Percentiles rank a stretch among this genome's conserved stretches.
Evolutionary conservation across 2,888 invertebrate genomes (phyloP).

Genomic region (Hydropsyche betteni): DNA sequence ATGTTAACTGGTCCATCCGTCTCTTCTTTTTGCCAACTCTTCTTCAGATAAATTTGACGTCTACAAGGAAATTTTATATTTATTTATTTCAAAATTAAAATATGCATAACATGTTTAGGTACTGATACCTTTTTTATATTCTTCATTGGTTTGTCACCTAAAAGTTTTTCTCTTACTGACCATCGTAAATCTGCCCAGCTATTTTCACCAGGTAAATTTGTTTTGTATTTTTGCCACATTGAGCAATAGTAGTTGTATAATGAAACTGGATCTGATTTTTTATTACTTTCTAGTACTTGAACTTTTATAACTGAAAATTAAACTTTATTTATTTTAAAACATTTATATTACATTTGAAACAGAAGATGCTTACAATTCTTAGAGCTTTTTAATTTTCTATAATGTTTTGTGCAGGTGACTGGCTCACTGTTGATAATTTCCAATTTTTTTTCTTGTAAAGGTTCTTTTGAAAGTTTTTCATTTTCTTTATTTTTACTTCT

Average conservation of each 20-base stretch:
- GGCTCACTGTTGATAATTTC: not conserved
- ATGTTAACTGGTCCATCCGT: constrained; percentile 45
- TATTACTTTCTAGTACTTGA: constrained; percentile 60
- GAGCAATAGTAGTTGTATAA: constrained; percentile 80
- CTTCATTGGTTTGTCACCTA: constrained; percentile 58
- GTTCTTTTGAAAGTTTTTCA: not conserved
- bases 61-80: constrained; percentile 32
- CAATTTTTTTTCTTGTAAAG: not conserved
- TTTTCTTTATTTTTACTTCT: constrained; percentile 3
- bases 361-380: constrained; percentile 39
- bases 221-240: constrained; percentile 76
- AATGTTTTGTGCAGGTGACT: constrained; percentile 48
- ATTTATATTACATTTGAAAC: not conserved
- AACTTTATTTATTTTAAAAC: not conserved
- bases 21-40: constrained; percentile 44
- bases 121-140: constrained; percentile 39
- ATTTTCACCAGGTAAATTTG: constrained; percentile 77
- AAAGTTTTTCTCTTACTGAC: constrained; percentile 75
- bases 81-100: constrained; percentile 37
- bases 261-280: constrained; percentile 76
- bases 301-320: constrained; percentile 68
- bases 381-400: constrained; percentile 59
- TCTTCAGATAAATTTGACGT: constrained; percentile 34
- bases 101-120: constrained; percentile 43
- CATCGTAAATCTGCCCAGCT: constrained; percentile 73